Base-by-base conservation (phyloP, 2,113 vertebrate genomes). In the Daubentonia madagascariensis region DNA sequence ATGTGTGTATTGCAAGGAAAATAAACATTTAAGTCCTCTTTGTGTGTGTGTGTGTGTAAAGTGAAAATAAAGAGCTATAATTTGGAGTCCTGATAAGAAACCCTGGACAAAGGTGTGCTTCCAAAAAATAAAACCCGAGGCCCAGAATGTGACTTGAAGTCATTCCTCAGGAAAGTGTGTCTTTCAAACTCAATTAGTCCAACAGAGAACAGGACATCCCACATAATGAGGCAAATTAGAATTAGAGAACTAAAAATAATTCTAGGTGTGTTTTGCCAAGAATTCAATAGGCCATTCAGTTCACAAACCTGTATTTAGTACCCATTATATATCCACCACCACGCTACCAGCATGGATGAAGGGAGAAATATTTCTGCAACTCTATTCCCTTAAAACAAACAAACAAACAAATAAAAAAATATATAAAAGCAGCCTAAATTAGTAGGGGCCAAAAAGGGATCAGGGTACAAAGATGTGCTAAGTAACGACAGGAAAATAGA, bases 191-290 rank as follows among this genome's bases (percentile, higher is more conserved):
- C 89, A 79, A 88, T 37, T 50, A 70, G 43, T 45, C 73, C 70
- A 40, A 1, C 37, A 45, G 83, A 89, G 50, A 85, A 93, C 45
- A 87, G 75, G 79, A 91, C 72, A 65, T 23, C 37, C 70, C 70
- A 81, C 59, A 61, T 32, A 75, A 89, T 67, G 45, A 96, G 75
- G 92, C 59, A 72, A 76, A 68, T 28, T 45, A 87, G 70, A 70
- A 81, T 59, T 35, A 89, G 20, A 95, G 79, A 70, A 50, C 86
- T 88, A 88, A 90, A 93, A 85, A 89, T 81, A 89, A 78, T 22
- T 78, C 45, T 65, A 93, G 97, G 94, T 59, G n/a, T 28, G 11
- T 81, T 80, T 86, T 86, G 78, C 67, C 67, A 96, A 84, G 95
- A 91, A 90, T 48, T 72, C 67, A 50, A 37, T 75, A 68, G 70